Conservation (phyloP, 2,888 invertebrate species). For the Campopleginae sp. region DNA sequence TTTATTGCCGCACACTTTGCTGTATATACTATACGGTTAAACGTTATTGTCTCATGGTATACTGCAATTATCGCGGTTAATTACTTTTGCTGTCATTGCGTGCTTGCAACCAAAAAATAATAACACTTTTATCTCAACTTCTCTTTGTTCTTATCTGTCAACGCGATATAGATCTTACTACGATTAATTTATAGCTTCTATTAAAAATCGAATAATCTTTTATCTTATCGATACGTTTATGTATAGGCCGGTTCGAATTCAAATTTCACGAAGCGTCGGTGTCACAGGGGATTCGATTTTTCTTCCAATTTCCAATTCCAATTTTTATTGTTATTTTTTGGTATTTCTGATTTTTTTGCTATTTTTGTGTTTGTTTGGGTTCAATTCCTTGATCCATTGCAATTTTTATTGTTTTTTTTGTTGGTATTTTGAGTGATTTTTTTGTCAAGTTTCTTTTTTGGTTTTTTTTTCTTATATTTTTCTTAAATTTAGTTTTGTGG, state of each 20-base stretch:
- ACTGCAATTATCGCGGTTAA: neutral
- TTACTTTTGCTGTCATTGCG: neutral
- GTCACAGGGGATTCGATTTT: neutral
- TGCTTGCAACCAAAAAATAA: neutral
- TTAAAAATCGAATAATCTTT: conserved; percentile 22
- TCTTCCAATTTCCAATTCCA: too few species aligned
- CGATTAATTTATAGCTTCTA: conserved; percentile 17
- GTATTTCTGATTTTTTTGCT: too few species aligned
- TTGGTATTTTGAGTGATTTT: too few species aligned
- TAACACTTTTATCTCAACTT: neutral
- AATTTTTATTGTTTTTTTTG: too few species aligned
- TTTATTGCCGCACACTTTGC: neutral
- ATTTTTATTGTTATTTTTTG: too few species aligned
- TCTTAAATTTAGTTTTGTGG: too few species aligned
- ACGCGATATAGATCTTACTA: neutral
- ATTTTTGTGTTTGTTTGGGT: too few species aligned
- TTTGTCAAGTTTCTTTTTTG: too few species aligned
- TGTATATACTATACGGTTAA: too few species aligned
- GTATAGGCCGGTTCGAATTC: neutral
- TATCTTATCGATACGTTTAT: conserved; percentile 23
- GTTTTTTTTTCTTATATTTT: too few species aligned
- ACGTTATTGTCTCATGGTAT: neutral
- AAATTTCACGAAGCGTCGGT: neutral
- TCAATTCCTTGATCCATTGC: too few species aligned
- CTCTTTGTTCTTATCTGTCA: neutral